These are phyloP conservation scores for Argyra leucocephala DNA, from an alignment of 2,888 invertebrate genomes.

Conservation along the genomic window DNA sequence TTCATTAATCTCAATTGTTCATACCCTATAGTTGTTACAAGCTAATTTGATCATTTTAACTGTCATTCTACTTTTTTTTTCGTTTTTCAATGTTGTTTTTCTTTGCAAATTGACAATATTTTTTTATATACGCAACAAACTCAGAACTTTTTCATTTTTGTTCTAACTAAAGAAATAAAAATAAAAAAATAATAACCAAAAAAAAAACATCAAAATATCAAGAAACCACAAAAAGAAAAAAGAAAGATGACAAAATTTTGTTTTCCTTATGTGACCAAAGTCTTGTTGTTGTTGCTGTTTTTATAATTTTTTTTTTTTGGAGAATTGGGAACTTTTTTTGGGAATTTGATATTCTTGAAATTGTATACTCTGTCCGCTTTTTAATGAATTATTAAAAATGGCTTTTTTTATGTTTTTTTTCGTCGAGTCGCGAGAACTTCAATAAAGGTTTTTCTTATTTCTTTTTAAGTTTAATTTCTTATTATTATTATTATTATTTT, in stretches of 20 bases:
- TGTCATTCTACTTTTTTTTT: not conserved
- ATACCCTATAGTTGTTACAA: not conserved
- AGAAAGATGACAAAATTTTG: not conserved
- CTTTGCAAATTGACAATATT: no score
- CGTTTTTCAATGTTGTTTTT: not conserved
- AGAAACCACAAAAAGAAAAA: not conserved
- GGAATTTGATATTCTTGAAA: slow-evolving; percentile 28
- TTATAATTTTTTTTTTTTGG: no score
- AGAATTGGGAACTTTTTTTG: not conserved
- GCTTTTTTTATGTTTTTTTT: slow-evolving; percentile 13
- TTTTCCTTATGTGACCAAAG: slow-evolving; percentile 3
- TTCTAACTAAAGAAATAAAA: not conserved
- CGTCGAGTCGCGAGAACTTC: slow-evolving; percentile 14
- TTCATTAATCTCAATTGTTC: not conserved
- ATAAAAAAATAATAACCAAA: not conserved
- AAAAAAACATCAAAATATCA: not conserved
- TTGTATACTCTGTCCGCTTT: slow-evolving; percentile 27
- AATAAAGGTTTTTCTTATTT: not conserved
- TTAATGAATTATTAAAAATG: slow-evolving; percentile 15
- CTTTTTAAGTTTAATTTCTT: not conserved
- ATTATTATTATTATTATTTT: slow-evolving; percentile 11
- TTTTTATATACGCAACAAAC: not conserved
- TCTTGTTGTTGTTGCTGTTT: not conserved
- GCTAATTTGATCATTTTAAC: not conserved
- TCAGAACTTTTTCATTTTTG: not conserved